Base-by-base conservation (phyloP, 2,797 vertebrate genomes). In the Coracias cyanogaster region DNA sequence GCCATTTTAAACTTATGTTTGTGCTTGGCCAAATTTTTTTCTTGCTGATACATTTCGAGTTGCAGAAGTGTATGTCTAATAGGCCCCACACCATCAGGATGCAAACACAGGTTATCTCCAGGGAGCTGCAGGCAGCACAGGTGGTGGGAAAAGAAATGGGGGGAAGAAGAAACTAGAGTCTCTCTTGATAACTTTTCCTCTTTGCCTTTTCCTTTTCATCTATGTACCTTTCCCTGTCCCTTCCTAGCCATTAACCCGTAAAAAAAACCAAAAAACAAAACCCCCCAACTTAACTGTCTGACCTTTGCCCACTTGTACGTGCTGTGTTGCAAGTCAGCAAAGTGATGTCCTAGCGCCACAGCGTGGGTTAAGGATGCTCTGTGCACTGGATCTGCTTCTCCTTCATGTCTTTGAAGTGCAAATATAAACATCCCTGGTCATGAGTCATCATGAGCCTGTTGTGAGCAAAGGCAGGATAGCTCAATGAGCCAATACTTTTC, bases 331-430 rank as follows among this genome's bases (percentile, higher is more conserved):
- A 54, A 69, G 37, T 16, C 58, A 58, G 33, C 57, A 65, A 54
- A 97, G 49, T 12, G 43, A 79, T 69, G 43, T 58, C 89, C 45
- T 69, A 92, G 67, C 0, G 5, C 84, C 84, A 46, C 54, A 5
- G 72, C 9, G 4, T 78, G 82, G 76, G 89, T 71, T 72, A 19
- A 69, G 14, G 49, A 74, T 82, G 46, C 57, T 64, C 29, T 61
- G 12, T 81, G 12, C 5, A 2, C 37, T 51, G 66, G 54, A 37
- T 61, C 54, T 80, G 52, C 69, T 94, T 35, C 72, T 82, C 41
- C 67, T 85, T 86, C n/a, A 3, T 41, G 54, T 67, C 71, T 94
- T 82, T 90, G 79, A 93, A 91, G 66, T 90, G 43, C 39, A 82
- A 62, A 82, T n/a, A 12, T 55, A 77, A 86, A 72, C 46, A 52